Evolutionary conservation across 2,797 vertebrate species (phyloP).

Genomic region (Coracias cyanogaster): DNA sequence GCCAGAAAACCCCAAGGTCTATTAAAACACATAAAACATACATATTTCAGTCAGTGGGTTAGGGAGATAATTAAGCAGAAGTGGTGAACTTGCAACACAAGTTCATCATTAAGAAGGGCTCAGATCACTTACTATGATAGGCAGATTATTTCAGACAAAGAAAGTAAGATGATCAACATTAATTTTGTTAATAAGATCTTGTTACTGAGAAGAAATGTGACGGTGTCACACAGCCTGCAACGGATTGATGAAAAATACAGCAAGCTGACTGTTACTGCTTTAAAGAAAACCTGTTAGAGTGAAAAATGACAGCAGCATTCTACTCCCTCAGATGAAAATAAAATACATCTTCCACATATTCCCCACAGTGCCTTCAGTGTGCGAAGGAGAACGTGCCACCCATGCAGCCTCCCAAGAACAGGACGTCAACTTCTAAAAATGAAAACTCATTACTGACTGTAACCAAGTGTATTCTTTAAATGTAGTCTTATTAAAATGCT

Average conservation of each 20-base stretch:
- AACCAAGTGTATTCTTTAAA: not conserved
- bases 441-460: not conserved
- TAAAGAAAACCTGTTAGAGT: not conserved
- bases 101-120: not conserved
- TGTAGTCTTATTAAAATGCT: not conserved
- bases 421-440: not conserved
- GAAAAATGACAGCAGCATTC: not conserved
- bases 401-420: not conserved
- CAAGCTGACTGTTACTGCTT: not conserved
- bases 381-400: not conserved
- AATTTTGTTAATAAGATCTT: conserved; percentile 5
- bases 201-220: not conserved
- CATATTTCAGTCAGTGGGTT: not conserved
- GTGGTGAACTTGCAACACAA: not conserved
- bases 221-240: not conserved
- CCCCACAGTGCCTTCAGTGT: not conserved
- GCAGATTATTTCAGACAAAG: not conserved
- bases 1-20: not conserved
- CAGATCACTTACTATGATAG: not conserved
- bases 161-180: not conserved
- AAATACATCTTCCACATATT: not conserved
- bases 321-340: not conserved
- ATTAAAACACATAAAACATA: not conserved
- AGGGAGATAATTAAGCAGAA: conserved; percentile 25
- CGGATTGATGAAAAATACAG: not conserved